Conservation (phyloP, 2,113 vertebrate species). For the Noturus placidus region DNA sequence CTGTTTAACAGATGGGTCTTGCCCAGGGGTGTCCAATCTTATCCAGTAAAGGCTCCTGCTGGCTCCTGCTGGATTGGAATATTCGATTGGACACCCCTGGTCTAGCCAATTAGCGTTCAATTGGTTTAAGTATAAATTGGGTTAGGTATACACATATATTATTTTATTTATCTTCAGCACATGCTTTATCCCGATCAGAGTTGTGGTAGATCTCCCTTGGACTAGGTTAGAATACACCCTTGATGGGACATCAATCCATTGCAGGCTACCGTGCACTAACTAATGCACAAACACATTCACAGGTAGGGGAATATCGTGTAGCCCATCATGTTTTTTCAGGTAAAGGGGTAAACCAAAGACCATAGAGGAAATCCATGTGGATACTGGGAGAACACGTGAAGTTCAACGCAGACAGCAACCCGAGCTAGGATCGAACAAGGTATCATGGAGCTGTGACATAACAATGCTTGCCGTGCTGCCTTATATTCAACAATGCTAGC, state of each 20-base stretch:
- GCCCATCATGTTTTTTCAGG: neutral
- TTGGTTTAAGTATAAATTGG: neutral
- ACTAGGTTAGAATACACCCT: neutral
- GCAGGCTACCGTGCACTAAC: neutral
- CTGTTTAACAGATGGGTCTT: neutral
- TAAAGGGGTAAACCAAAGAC: neutral
- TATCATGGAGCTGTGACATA: neutral
- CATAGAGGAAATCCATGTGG: neutral
- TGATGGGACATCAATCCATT: neutral
- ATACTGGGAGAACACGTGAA: neutral
- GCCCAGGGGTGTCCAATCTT: no score
- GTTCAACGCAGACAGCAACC: neutral
- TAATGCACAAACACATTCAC: neutral
- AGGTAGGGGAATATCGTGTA: neutral
- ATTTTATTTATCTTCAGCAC: neutral
- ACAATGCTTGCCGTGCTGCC: neutral
- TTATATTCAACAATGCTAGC: no score
- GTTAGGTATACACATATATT: neutral
- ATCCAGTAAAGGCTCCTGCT: no score
- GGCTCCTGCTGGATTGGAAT: no score
- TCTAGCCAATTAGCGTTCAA: neutral
- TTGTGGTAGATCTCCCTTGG: neutral
- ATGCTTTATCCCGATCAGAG: neutral
- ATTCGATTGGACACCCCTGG: no score
- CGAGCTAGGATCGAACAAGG: neutral